These are phyloP conservation scores for Caenorhabditis imperialis DNA, from an alignment of 2,888 invertebrate genomes.

Conservation along the genomic window DNA sequence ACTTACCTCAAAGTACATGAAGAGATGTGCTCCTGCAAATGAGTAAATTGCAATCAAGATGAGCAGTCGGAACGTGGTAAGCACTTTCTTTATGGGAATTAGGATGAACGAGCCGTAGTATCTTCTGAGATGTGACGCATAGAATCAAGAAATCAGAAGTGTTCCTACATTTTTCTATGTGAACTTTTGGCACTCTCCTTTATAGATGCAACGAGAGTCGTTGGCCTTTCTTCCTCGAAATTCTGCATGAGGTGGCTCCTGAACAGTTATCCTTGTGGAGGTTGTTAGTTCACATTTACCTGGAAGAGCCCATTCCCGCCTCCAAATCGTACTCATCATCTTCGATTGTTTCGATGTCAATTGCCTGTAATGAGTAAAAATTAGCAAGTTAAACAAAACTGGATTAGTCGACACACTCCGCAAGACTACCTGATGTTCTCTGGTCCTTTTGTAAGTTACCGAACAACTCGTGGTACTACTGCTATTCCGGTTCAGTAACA, in stretches of 20 bases:
- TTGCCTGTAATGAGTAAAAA: conserved; percentile 31
- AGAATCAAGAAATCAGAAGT: neutral
- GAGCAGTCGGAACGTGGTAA: conserved; percentile 57
- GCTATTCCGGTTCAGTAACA: conserved; percentile 33
- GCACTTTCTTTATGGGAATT: conserved; percentile 44
- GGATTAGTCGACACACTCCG: neutral
- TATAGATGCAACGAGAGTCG: conserved; percentile 47
- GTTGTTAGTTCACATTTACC: no score
- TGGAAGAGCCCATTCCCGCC: conserved; percentile 44
- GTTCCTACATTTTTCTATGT: conserved; percentile 52
- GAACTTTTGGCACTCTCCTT: conserved; percentile 56
- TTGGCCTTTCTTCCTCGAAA: conserved; percentile 60
- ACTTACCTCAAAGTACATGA: conserved; percentile 72
- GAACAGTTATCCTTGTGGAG: neutral
- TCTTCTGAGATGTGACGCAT: conserved; percentile 51
- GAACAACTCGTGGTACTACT: conserved; percentile 29
- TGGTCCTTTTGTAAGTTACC: conserved; percentile 21
- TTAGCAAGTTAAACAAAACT: neutral
- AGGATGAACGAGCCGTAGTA: conserved; percentile 55
- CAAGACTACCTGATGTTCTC: conserved; percentile 34
- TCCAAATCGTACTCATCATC: conserved; percentile 43
- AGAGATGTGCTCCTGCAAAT: conserved; percentile 73
- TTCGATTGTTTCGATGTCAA: conserved; percentile 46
- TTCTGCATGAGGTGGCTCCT: conserved; percentile 59
- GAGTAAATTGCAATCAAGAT: conserved; percentile 72